Base-by-base conservation (phyloP, 2,888 invertebrate genomes). In the Malthinus seriepunctatus region DNA sequence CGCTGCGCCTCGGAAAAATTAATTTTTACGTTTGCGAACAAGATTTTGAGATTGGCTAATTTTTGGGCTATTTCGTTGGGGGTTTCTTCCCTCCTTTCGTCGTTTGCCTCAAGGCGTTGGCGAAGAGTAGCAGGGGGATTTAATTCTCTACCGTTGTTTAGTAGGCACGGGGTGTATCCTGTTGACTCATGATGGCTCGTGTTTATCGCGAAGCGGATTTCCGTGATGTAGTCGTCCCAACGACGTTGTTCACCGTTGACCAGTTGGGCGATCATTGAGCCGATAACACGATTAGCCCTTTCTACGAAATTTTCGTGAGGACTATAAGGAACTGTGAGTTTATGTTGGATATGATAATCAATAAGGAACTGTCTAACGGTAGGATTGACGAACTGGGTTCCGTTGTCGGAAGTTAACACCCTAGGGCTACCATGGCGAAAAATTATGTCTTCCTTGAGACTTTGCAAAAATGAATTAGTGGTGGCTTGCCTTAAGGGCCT, bases 241-340 rank as follows among this genome's bases (percentile, higher is more conserved):
- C 58, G 45, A 8, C 65, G 56, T 10, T 76, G 75, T 31, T 73
- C 58, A 0, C 57, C 38, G 0, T 63, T 59, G 3, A 72, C 67
- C 32, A 63, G 73, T 15, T 71, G 62, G 0, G 71, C 62, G 0
- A 75, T 69, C 70, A 76, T 74, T 0, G 72, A 73, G 47, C 73
- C 71, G 0, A 75, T 23, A 0, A 68, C 68, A 10, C 67, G 47
- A 50, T 75, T 76, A 0, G 68, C 60, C 8, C 74, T 32, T 57
- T 77, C 75, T 0, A 71, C 72, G 0, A 73, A 72, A 51, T 77
- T 76, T 2, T 67, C 69, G 34, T 76, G 74, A 0, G 71, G n/a
- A n/a, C n/a, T n/a, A n/a, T n/a, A n/a, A n/a, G n/a, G n/a, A n/a
- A n/a, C n/a, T 38, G 38, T 38, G 10, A 8, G 14, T 11, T n/a